These are phyloP conservation scores for Eucera pruinosa DNA, from an alignment of 2,888 invertebrate species.

Conservation along the genomic window DNA sequence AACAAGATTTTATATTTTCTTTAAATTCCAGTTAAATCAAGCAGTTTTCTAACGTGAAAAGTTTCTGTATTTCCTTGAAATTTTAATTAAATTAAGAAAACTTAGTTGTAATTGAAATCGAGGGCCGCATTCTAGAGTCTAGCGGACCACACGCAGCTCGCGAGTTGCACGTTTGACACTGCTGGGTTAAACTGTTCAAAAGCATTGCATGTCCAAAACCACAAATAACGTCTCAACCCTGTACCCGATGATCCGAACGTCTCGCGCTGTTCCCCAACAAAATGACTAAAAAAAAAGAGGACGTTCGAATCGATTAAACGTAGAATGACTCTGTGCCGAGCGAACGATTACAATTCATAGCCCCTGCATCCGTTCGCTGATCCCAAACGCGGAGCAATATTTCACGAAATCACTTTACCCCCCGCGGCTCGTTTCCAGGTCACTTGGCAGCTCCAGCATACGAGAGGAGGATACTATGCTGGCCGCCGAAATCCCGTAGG, in stretches of 20 bases:
- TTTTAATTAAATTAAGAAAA: no score
- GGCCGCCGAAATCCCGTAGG: background rate
- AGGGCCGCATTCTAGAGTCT: no score
- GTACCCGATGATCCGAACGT: background rate
- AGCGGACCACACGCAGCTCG: no score
- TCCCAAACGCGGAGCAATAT: slow-evolving; percentile 16
- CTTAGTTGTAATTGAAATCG: no score
- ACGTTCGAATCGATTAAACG: slow-evolving; percentile 4
- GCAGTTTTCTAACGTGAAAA: no score
- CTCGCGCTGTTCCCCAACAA: background rate
- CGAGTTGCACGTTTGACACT: no score
- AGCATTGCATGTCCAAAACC: background rate
- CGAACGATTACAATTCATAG: slow-evolving; percentile 4
- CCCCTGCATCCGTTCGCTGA: background rate
- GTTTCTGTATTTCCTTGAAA: no score
- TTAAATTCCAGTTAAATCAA: no score
- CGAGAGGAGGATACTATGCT: background rate
- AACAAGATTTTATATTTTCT: no score
- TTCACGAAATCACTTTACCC: slow-evolving; percentile 35
- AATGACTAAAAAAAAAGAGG: no score
- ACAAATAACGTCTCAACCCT: background rate
- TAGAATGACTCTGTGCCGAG: background rate
- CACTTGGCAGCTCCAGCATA: slow-evolving; percentile 17
- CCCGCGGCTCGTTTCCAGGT: slow-evolving; percentile 37
- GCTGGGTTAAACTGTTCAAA: background rate